A percentile compares a stretch with the other conserved stretches of the same genome.
phyloP scores from a whole-genome alignment of 2,113 vertebrate species.

The Amazona guildingii region DNA sequence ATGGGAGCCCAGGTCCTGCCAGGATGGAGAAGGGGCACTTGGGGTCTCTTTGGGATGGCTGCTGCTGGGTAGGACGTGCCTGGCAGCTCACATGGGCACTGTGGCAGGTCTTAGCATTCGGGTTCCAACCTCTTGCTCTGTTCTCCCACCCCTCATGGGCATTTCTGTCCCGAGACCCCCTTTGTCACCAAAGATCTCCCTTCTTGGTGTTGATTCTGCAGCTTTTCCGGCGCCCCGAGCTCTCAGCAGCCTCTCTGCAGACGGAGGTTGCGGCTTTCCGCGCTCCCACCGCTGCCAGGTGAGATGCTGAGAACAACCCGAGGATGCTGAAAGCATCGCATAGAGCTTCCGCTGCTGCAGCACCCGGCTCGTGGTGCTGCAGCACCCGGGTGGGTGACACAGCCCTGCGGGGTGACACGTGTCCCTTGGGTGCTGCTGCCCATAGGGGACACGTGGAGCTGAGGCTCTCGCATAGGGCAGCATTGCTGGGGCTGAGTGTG shows the following conservation, averaged over 20 bases:
- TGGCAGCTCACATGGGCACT: background rate
- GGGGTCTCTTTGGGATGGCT: background rate
- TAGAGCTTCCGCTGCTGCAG: background rate
- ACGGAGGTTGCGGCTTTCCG: background rate
- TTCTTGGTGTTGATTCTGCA: rapidly evolving
- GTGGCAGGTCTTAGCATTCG: rapidly evolving
- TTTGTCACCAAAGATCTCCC: background rate
- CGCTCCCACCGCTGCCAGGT: background rate
- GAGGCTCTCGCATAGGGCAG: rapidly evolving
- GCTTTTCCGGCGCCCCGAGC: background rate
- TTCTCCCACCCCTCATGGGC: background rate
- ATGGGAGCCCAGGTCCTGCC: background rate
- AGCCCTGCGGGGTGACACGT: rapidly evolving
- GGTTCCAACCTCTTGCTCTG: background rate
- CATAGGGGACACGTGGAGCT: rapidly evolving
- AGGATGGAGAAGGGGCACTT: rapidly evolving
- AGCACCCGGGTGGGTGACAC: background rate
- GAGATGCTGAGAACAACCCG: rapidly evolving
- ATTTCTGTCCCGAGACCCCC: background rate
- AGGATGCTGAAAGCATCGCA: background rate
- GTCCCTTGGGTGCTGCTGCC: background rate
- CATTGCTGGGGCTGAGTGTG: rapidly evolving
- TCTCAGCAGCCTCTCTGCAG: background rate
- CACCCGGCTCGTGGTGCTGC: background rate
- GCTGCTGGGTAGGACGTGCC: rapidly evolving